Conservation (phyloP, 1,140 invertebrate species). For the Andricus grossulariae region DNA sequence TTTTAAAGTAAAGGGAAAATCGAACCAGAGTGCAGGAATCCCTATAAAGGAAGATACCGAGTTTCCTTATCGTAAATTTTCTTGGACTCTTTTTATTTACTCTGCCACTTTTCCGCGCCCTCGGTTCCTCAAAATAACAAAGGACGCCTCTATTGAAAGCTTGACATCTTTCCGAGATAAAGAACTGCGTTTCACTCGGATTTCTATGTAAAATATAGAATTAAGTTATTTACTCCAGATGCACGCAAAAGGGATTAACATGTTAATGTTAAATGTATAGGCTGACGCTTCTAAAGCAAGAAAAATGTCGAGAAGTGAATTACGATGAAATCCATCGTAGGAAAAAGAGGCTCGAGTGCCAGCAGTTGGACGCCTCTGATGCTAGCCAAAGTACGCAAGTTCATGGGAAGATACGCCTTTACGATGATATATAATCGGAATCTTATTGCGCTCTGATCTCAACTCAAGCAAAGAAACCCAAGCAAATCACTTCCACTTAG, state of each 20-base stretch:
- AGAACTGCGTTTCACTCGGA: not conserved
- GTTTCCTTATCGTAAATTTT: not conserved
- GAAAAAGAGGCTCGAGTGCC: not conserved
- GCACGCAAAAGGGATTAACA: too few species aligned
- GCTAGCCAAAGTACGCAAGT: not conserved
- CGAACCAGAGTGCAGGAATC: conserved; percentile 45
- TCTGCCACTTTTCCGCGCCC: not conserved
- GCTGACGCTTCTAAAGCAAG: not conserved
- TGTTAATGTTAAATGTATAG: too few species aligned
- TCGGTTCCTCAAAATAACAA: conserved; percentile 3
- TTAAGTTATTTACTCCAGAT: too few species aligned
- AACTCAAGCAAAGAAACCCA: conserved; percentile 24
- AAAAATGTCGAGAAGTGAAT: conserved; percentile 2
- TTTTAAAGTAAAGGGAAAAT: conserved; percentile 49
- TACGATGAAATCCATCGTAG: not conserved
- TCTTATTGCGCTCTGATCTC: conserved; percentile 19
- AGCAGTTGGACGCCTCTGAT: not conserved
- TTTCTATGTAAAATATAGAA: too few species aligned
- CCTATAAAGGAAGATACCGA: not conserved
- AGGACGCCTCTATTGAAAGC: not conserved
- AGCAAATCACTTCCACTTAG: conserved; percentile 29
- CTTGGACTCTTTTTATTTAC: not conserved
- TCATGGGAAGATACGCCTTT: not conserved
- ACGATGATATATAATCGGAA: conserved; percentile 18
- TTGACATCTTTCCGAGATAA: not conserved